phyloP scores from a whole-genome alignment of 1,140 invertebrate genomes.

The Ips typographus region DNA sequence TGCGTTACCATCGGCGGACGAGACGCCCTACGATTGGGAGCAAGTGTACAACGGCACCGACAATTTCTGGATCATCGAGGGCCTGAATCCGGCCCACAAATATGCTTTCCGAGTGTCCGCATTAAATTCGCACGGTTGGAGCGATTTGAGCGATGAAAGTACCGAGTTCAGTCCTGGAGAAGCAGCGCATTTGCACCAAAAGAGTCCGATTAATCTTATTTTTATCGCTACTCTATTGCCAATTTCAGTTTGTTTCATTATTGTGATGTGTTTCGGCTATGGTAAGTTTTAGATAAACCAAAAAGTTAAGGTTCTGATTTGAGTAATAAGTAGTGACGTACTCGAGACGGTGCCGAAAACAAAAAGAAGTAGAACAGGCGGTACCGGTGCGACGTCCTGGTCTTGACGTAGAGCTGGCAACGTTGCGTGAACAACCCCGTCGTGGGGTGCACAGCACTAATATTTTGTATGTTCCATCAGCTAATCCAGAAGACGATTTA shows the following conservation, averaged over 20 bases:
- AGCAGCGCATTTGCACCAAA: conserved; percentile 60
- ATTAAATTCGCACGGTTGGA: conserved; percentile 81
- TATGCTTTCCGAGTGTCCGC: conserved; percentile 75
- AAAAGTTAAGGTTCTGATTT: not conserved
- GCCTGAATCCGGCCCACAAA: conserved; percentile 64
- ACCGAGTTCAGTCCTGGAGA: conserved; percentile 57
- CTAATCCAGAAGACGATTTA: conserved; percentile 63
- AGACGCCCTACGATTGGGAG: conserved; percentile 60
- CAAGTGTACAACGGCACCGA: conserved; percentile 81
- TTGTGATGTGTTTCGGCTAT: conserved; percentile 54
- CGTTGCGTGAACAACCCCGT: conserved; percentile 78
- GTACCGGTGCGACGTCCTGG: conserved; percentile 49
- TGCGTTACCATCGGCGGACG: conserved; percentile 51
- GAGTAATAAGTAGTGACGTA: conserved; percentile 23
- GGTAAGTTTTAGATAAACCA: conserved; percentile 50
- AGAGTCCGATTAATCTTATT: conserved; percentile 57
- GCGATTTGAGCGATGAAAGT: conserved; percentile 61
- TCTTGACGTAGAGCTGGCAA: conserved; percentile 83
- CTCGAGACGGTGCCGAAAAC: conserved; percentile 31
- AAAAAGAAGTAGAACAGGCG: conserved; percentile 37
- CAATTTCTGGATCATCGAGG: conserved; percentile 75
- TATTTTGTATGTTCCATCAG: conserved; percentile 69
- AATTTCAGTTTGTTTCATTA: conserved; percentile 52
- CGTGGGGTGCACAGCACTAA: conserved; percentile 75
- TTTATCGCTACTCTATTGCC: conserved; percentile 62